These are phyloP conservation scores for Peromyscus polionotus DNA, from an alignment of 2,113 vertebrate species.

Conservation along the genomic window DNA sequence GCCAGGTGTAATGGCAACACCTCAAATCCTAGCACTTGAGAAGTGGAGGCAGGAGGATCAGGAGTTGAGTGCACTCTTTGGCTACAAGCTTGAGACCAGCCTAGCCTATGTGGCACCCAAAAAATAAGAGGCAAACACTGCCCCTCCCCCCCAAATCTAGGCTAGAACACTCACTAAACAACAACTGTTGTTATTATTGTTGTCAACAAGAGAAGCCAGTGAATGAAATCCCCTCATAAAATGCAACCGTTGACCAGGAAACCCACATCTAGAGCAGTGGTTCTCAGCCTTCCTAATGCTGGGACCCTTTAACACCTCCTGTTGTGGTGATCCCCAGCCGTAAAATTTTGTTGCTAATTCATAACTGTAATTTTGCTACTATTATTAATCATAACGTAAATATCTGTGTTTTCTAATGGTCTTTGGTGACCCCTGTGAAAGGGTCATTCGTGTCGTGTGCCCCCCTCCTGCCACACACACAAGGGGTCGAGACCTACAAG, in stretches of 20 bases:
- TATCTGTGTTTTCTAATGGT: neutral
- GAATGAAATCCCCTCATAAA: neutral
- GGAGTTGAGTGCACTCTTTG: neutral
- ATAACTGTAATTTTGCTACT: neutral
- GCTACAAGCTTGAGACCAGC: neutral
- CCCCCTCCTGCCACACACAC: no score
- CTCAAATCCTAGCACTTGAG: neutral
- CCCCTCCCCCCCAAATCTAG: neutral
- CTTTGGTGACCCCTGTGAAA: neutral
- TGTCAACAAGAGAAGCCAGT: neutral
- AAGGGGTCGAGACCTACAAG: neutral
- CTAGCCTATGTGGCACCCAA: neutral
- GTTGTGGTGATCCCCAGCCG: neutral
- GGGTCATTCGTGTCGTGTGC: neutral
- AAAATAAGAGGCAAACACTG: neutral
- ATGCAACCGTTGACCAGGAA: neutral
- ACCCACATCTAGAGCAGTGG: neutral
- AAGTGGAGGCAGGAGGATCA: neutral
- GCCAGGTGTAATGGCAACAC: neutral
- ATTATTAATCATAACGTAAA: neutral
- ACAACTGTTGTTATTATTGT: neutral
- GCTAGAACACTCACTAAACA: conserved; percentile 16
- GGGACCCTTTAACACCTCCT: neutral
- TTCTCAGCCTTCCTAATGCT: neutral
- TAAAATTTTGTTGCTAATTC: neutral